Percentiles rank a stretch among this genome's conserved stretches.
Evolutionary conservation across 1,140 invertebrate genomes (phyloP).

Genomic region (Trachymyrmex cornetzi): DNA sequence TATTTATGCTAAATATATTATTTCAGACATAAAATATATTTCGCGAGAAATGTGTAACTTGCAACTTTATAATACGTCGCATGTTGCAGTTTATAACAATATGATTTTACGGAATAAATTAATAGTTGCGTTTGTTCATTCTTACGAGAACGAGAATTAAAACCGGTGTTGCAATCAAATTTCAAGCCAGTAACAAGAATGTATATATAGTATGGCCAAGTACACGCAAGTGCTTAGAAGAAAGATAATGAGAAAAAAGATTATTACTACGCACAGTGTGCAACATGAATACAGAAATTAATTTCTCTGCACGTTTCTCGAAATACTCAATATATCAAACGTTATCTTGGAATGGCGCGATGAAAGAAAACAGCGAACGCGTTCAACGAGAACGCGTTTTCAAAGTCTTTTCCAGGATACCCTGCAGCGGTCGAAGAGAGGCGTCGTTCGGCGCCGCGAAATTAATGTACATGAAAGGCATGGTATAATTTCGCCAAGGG

Average conservation of each 20-base stretch:
- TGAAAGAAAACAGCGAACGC: slow-evolving; percentile 35
- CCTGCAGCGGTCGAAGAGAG: slow-evolving; percentile 28
- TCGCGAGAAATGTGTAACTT: neutral
- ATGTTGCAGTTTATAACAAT: neutral
- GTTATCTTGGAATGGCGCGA: slow-evolving; percentile 7
- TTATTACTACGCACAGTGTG: neutral
- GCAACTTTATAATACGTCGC: neutral
- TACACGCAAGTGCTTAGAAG: neutral
- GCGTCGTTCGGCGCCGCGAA: slow-evolving; percentile 35
- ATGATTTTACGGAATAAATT: neutral
- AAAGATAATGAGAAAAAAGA: slow-evolving; percentile 16
- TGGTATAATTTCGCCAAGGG: slow-evolving; percentile 6
- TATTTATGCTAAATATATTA: neutral
- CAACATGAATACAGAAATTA: slow-evolving; percentile 19
- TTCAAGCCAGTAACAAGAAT: neutral
- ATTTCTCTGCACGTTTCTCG: slow-evolving; percentile 37
- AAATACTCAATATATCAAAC: slow-evolving; percentile 31
- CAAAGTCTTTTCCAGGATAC: slow-evolving; percentile 40
- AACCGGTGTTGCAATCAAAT: slow-evolving; percentile 9
- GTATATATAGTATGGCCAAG: neutral
- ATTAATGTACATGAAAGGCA: slow-evolving; percentile 46
- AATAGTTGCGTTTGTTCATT: neutral
- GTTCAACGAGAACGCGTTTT: slow-evolving; percentile 29
- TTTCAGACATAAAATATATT: neutral
- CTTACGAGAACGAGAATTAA: slow-evolving; percentile 1